Evolutionary conservation across 92 coral and sea anemone species (phyloP), one percentile per base, ranked within the genome.

Genomic region (Montipora capitata): DNA sequence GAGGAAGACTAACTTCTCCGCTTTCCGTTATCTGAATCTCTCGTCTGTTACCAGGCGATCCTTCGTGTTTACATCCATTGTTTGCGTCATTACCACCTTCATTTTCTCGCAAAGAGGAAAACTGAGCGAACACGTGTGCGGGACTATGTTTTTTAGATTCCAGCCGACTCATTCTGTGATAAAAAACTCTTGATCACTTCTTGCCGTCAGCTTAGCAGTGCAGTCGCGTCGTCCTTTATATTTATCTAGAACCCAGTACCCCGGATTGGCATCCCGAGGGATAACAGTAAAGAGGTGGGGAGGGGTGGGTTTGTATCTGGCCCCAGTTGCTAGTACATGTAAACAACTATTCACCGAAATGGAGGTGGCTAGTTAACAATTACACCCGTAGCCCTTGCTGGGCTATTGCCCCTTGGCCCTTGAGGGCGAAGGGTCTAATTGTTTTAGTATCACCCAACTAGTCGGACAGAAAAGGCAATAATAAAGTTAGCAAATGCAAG

Each of bases 71-170:
- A 45, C 58, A 49, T 15, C 71, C 83, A 4, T 58, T 77, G 17
- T 64, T 78, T 14, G 40, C 85, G 58, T 9, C 63, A 18, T 18
- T 72, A 54, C 14, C 68, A 41, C 82, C 85, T 40, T 88, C 94
- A 39, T 90, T 90, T 44, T 82, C 95, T 56, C 84, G 72, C 87
- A 77, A 61, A 7, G 95, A 90, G 15, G 99, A 90, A 52, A 98
- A 96, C 76, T 98, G 96, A 73, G 99, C 99, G 84, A 82, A 98
- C 16, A 98, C 99, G 66, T 96, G 96, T 48, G 99, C 99, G 48
- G 99, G 99, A 75, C 90, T 94, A 76, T 94, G 93, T 91, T 98
- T 94, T 54, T 74, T 94, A 7, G 92, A 81, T 65, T 84, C 83
- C 45, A 84, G 78, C 11, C 91, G 78, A 80, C 92, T 97, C 99